phyloP scores from a whole-genome alignment of 2,113 vertebrate genomes.

The Grantiella picta region DNA sequence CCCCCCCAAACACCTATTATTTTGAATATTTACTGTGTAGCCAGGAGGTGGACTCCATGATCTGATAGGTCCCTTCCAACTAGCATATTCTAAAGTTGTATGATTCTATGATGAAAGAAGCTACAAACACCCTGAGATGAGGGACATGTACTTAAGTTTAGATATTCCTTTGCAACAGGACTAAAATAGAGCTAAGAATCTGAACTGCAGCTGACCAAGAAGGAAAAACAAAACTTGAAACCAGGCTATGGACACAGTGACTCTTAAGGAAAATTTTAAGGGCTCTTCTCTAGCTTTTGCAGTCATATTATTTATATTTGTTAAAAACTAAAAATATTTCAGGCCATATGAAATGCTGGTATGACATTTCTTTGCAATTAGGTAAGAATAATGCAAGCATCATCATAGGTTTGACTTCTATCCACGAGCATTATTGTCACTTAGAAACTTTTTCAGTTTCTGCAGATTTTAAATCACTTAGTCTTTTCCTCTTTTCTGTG shows the following conservation, averaged over 20 bases:
- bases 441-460: not conserved
- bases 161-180: not conserved
- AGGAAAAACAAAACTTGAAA: not conserved
- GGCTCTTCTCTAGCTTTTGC: not conserved
- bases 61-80: not conserved
- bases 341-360: not conserved
- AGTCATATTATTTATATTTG: not conserved
- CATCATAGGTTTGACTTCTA: not conserved
- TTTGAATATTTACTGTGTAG: not conserved
- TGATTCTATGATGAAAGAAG: not conserved
- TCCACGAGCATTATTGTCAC: not conserved
- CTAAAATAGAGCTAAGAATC: not conserved
- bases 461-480: not conserved
- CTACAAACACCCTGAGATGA: not conserved
- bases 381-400: not conserved
- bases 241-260: not conserved
- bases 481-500: not conserved
- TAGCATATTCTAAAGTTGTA: not conserved
- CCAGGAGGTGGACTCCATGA: not conserved
- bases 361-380: not conserved
- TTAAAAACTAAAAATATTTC: not conserved
- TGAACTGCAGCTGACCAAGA: not conserved
- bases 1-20: not conserved
- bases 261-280: not conserved
- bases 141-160: not conserved